Conservation (phyloP, 2,888 invertebrate species). For the Sinelater perroti region DNA sequence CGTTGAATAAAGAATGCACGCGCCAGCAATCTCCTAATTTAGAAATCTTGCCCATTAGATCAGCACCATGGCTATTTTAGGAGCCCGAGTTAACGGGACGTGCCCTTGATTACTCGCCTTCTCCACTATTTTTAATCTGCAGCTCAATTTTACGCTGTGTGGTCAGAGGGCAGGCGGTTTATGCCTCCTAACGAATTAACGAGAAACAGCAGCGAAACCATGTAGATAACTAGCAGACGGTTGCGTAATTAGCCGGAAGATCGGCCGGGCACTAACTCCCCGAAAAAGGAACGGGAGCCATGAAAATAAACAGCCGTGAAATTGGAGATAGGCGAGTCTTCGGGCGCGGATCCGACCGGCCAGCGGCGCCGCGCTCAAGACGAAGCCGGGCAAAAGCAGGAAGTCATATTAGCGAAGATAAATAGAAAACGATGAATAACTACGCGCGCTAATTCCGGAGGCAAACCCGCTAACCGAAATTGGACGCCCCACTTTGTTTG, state of each 20-base stretch:
- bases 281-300: slow-evolving; percentile 2
- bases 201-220: background rate
- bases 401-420: slow-evolving; percentile 17
- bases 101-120: slow-evolving; percentile 23
- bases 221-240: slow-evolving; percentile 13
- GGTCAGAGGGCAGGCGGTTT: slow-evolving; percentile 20
- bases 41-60: too few species aligned
- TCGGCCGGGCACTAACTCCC: slow-evolving; percentile 1
- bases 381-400: slow-evolving; percentile 12
- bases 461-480: slow-evolving; percentile 12
- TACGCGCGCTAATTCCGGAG: slow-evolving; percentile 2
- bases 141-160: slow-evolving; percentile 24
- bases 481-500: slow-evolving; percentile 4
- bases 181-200: slow-evolving; percentile 22
- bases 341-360: slow-evolving; percentile 6
- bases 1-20: too few species aligned
- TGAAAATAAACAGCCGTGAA: slow-evolving; percentile 22
- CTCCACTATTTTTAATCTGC: slow-evolving; percentile 17
- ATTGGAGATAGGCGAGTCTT: slow-evolving; percentile 12
- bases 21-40: too few species aligned
- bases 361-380: slow-evolving; percentile 3
- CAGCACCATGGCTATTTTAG: too few species aligned
- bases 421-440: slow-evolving; percentile 19
- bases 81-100: slow-evolving; percentile 13
- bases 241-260: slow-evolving; percentile 17